Conservation (phyloP, 2,113 vertebrate species). For the Scopus umbretta region DNA sequence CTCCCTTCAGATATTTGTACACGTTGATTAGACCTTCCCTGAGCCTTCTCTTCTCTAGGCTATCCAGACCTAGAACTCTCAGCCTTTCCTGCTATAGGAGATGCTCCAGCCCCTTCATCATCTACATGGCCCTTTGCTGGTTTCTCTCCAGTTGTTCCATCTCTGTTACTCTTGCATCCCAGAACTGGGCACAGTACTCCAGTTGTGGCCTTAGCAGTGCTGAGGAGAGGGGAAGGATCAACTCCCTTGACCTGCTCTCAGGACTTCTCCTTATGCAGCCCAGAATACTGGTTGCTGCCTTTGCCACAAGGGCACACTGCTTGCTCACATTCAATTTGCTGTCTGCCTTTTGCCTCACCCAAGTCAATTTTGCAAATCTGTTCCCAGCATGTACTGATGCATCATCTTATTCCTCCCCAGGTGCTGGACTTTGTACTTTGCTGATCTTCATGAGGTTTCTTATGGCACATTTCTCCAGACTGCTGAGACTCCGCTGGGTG, state of each 20-base stretch:
- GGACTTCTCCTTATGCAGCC: background rate
- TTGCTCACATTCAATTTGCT: background rate
- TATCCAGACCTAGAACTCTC: background rate
- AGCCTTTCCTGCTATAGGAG: background rate
- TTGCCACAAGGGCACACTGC: background rate
- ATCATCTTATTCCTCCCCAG: background rate
- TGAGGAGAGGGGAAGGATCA: background rate
- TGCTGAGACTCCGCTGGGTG: background rate
- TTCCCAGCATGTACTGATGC: background rate
- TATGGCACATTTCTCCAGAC: background rate
- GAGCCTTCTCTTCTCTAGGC: background rate
- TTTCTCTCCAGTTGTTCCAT: background rate
- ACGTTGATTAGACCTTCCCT: accelerated
- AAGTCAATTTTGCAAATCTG: background rate
- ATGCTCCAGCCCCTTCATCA: background rate
- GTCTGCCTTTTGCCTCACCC: background rate
- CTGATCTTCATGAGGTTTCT: background rate
- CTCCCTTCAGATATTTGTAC: background rate
- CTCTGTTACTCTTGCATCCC: background rate
- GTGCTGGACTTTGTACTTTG: background rate
- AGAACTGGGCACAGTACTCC: background rate
- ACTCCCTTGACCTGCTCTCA: background rate
- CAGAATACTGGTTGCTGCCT: background rate
- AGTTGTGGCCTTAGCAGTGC: background rate
- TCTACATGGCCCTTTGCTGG: background rate